These are phyloP conservation scores for Tenebrosternarchus preto DNA, from an alignment of 2,113 vertebrate genomes.

Conservation along the genomic window DNA sequence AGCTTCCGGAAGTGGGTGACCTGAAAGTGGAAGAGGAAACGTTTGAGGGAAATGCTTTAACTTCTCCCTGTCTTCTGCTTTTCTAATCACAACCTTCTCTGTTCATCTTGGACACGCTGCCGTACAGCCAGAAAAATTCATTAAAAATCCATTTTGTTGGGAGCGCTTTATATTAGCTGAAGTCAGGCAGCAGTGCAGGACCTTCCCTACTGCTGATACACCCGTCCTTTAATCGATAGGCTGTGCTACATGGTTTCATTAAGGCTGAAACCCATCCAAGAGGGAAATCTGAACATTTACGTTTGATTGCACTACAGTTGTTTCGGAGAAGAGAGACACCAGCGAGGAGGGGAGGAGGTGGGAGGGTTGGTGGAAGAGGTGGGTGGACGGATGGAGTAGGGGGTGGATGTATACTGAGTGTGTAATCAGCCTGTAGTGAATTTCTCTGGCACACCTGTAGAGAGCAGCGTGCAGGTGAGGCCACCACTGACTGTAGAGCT, in stretches of 20 bases:
- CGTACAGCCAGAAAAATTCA: constrained; percentile 36
- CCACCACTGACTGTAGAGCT: background rate
- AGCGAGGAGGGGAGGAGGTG: too few relatives aligned
- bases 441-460: background rate
- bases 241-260: background rate
- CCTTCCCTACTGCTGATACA: background rate
- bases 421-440: background rate
- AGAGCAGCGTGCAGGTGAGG: background rate
- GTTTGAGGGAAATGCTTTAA: background rate
- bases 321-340: background rate
- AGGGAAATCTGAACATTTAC: background rate
- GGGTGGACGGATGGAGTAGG: too few relatives aligned
- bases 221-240: background rate
- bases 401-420: background rate
- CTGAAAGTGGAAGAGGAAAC: background rate
- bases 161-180: constrained; percentile 2
- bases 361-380: too few relatives aligned
- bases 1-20: background rate
- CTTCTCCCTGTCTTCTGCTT: constrained; percentile 20
- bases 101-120: background rate
- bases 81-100: constrained; percentile 23
- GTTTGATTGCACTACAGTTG: background rate
- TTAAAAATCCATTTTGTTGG: background rate
- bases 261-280: background rate
- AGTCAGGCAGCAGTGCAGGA: constrained; percentile 30